Base-by-base conservation (phyloP, 2,888 invertebrate genomes). In the Drosophila flavopinicola region DNA sequence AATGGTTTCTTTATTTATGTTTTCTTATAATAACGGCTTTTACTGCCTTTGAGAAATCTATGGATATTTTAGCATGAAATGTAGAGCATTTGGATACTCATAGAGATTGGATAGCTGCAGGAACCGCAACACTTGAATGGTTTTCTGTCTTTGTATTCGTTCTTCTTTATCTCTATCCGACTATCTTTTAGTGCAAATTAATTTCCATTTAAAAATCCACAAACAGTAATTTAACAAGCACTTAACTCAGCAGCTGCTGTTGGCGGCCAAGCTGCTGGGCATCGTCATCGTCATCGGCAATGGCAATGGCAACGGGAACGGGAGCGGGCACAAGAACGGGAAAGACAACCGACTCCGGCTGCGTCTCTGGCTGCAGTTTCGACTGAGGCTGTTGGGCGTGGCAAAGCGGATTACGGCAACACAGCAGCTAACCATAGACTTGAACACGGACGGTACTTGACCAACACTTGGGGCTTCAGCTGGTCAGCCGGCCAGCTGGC, bases 151-250 rank as follows among this genome's bases (percentile, higher is more conserved):
- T 58, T 35, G 27, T 6, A 23, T 6, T 33, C 7, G n/a, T 29
- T 20, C 30, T 29, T 5, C 32, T 38, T n/a, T 48, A 45, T 59
- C 39, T 58, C 25, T 39, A 54, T 35, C 10, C 20, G 30, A 32
- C 47, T 32, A 30, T 54, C 24, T 51, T 59, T 47, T 52, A 17
- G 53, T 61, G 59, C 51, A 78, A 82, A 82, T 78, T 76, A 82
- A 76, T 85, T 85, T 82, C 64, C 63, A 80, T 67, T 74, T 67
- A 51, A 67, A 76, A 84, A 80, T 80, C 82, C 75, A 71, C 85
- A 85, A 85, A 82, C 70, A 71, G 72, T 75, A 75, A 83, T 83
- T 85, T 83, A 77, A 83, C 75, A 79, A 83, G 66, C 85, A 79
- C 79, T 83, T 83, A 79, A 61, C 75, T 77, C 51, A 75, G 59